Conservation (phyloP, 2,113 vertebrate genomes). For the Cochlearius cochlearius region DNA sequence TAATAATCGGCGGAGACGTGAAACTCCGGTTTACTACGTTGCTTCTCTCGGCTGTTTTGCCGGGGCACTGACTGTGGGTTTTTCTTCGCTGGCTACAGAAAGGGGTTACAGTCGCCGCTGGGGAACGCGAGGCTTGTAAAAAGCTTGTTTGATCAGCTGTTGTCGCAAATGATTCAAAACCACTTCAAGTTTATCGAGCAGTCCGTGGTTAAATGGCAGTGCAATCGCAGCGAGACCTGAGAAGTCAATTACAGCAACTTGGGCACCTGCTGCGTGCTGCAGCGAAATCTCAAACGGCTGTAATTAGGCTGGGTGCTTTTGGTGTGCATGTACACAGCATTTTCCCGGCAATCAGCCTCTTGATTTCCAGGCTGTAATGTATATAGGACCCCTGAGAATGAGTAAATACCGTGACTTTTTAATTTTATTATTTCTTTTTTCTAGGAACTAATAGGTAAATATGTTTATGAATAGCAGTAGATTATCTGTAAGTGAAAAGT, state of each 20-base stretch:
- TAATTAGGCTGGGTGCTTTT: not conserved
- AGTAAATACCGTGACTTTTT: not conserved
- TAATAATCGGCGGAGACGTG: not conserved
- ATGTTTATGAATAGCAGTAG: not conserved
- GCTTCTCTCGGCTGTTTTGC: not conserved
- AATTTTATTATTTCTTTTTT: not conserved
- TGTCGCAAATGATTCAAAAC: not conserved
- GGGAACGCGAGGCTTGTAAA: not conserved
- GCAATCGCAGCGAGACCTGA: not conserved
- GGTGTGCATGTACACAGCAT: not conserved
- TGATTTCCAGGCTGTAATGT: not conserved
- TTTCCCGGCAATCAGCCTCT: not conserved
- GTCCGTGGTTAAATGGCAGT: not conserved
- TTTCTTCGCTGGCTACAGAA: not conserved
- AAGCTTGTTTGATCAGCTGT: not conserved
- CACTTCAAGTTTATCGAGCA: not conserved
- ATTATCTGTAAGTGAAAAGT: not conserved
- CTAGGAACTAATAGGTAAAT: not conserved
- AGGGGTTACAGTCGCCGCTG: not conserved
- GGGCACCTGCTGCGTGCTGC: not conserved
- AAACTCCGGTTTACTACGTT: rapidly evolving
- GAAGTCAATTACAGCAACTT: not conserved
- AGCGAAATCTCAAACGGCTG: not conserved
- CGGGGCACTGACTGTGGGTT: not conserved
- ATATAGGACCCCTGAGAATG: not conserved